Conservation (phyloP, 1,140 invertebrate genomes). For the Antheraea mylitta region DNA sequence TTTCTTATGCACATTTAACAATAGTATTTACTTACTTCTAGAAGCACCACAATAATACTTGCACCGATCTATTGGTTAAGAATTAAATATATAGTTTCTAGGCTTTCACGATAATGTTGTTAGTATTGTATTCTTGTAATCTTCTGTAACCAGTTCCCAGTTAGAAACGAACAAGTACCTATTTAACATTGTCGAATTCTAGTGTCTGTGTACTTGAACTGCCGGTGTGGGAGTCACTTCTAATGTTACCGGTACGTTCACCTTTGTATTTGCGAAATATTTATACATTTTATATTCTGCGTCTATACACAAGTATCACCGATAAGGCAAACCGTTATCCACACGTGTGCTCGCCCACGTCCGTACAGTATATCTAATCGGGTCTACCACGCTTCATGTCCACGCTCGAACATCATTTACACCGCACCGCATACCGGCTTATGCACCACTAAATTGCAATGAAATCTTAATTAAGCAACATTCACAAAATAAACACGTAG, state of each 20-base stretch:
- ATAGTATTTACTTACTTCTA: too few relatives aligned
- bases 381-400: constrained; percentile 15
- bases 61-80: too few relatives aligned
- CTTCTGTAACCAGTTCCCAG: neutral
- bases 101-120: too few relatives aligned
- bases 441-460: neutral
- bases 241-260: constrained; percentile 10
- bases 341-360: constrained; percentile 48
- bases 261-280: constrained; percentile 14
- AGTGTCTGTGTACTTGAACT: constrained; percentile 4
- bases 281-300: constrained; percentile 8
- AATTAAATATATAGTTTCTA: too few relatives aligned
- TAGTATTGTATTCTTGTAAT: neutral
- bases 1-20: too few relatives aligned
- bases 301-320: constrained; percentile 14
- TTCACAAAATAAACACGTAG: neutral
- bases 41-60: too few relatives aligned
- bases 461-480: neutral
- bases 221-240: constrained; percentile 1
- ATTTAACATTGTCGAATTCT: constrained; percentile 3
- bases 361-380: constrained; percentile 30
- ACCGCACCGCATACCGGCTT: neutral
- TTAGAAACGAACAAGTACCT: neutral
- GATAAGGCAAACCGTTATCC: constrained; percentile 54
- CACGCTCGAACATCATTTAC: neutral